Percentiles rank a stretch among this genome's conserved stretches.
phyloP scores from a whole-genome alignment of 2,888 invertebrate genomes.

The Thysanoteuthis rhombus region DNA sequence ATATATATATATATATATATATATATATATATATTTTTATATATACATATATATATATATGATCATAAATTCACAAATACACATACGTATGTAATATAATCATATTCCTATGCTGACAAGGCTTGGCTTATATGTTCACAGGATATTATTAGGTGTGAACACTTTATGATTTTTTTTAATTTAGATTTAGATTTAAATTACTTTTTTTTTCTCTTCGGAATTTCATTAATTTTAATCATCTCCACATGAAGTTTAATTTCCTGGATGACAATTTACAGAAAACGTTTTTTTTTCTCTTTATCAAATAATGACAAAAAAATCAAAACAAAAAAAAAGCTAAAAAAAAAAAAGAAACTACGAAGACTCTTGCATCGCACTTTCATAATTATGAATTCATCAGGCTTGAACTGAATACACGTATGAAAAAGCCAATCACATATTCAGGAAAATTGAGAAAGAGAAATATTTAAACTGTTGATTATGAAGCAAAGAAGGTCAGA shows the following conservation, averaged over 20 bases:
- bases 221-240: background rate
- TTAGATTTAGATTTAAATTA: background rate
- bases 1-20: background rate
- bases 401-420: background rate
- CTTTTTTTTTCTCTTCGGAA: background rate
- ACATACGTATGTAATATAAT: too few species aligned
- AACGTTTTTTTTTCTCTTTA: background rate
- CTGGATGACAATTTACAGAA: background rate
- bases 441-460: background rate
- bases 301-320: background rate
- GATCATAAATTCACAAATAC: background rate
- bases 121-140: background rate
- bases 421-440: background rate
- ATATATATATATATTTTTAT: background rate
- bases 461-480: background rate
- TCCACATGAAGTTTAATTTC: background rate
- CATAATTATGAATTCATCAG: background rate
- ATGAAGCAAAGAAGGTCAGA: background rate
- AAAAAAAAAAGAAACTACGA: background rate
- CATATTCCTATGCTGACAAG: background rate
- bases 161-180: background rate
- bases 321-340: background rate
- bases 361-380: background rate
- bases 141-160: background rate
- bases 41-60: conserved; percentile 21